Conservation (phyloP, 2,797 vertebrate species). For the Galago senegalensis region DNA sequence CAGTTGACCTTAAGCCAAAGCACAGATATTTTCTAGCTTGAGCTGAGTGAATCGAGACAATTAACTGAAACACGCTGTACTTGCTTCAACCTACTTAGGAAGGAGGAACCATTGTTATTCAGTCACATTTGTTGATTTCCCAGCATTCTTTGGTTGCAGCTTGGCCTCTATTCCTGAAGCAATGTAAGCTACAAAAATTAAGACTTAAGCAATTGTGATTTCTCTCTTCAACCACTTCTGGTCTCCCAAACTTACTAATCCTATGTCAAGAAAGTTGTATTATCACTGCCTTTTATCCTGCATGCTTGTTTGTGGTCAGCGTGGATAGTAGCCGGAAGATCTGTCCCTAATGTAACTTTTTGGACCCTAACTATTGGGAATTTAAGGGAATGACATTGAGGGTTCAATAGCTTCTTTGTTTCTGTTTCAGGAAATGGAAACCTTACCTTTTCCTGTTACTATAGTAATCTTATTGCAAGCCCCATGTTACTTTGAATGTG, state of each 20-base stretch:
- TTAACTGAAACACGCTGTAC: background rate
- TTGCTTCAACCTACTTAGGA: background rate
- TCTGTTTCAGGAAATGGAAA: constrained; percentile 21
- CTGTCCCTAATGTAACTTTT: background rate
- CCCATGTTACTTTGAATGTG: background rate
- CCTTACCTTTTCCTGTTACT: background rate
- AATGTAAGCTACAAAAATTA: background rate
- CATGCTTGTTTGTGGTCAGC: background rate
- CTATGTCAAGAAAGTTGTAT: background rate
- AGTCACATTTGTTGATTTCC: constrained; percentile 25
- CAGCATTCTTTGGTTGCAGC: background rate
- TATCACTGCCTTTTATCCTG: background rate
- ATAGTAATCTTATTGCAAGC: constrained; percentile 8
- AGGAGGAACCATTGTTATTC: background rate
- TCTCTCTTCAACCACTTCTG: background rate
- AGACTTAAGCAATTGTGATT: background rate
- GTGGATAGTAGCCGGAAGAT: background rate
- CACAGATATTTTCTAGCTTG: background rate
- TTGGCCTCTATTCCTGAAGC: background rate
- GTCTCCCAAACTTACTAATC: background rate
- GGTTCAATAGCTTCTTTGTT: background rate
- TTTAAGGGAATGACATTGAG: background rate
- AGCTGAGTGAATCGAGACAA: background rate
- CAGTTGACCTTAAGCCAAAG: background rate
- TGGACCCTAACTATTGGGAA: background rate